Conservation (phyloP, 2,888 invertebrate species). For the Hyppa rectilinea region DNA sequence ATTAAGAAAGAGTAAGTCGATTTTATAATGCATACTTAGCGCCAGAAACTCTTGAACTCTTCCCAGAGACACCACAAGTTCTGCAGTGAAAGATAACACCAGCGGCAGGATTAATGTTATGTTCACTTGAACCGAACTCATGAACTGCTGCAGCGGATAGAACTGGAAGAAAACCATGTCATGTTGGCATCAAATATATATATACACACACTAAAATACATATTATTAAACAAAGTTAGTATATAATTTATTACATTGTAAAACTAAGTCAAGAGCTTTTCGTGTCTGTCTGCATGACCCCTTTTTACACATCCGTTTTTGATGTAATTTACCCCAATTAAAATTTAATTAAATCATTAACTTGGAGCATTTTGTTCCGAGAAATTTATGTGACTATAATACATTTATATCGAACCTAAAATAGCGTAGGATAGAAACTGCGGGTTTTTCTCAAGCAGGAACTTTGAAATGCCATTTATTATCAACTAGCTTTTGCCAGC, state of each 20-base stretch:
- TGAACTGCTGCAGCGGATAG: conserved; percentile 87
- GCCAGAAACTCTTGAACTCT: conserved; percentile 84
- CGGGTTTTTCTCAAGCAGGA: background rate
- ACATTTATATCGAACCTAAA: background rate
- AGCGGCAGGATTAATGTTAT: conserved; percentile 85
- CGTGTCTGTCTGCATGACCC: background rate
- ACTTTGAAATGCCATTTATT: background rate
- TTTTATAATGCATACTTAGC: conserved; percentile 75
- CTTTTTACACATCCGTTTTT: background rate
- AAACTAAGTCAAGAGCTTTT: too few relatives aligned
- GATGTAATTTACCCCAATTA: background rate
- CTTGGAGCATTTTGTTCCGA: background rate
- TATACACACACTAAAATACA: background rate
- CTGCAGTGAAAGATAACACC: conserved; percentile 90
- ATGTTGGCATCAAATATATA: background rate
- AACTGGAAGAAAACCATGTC: conserved; percentile 77
- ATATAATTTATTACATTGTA: too few relatives aligned
- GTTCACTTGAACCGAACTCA: conserved; percentile 85
- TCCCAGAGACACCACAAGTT: conserved; percentile 86
- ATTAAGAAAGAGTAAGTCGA: background rate
- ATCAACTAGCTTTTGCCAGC: too few relatives aligned
- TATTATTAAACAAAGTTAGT: background rate
- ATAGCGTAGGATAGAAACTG: background rate
- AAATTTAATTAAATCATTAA: too few relatives aligned
- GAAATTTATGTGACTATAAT: background rate